Percentiles rank a stretch among this genome's conserved stretches.
phyloP scores from a whole-genome alignment of 2,113 vertebrate genomes.

The Gobio gobio region DNA sequence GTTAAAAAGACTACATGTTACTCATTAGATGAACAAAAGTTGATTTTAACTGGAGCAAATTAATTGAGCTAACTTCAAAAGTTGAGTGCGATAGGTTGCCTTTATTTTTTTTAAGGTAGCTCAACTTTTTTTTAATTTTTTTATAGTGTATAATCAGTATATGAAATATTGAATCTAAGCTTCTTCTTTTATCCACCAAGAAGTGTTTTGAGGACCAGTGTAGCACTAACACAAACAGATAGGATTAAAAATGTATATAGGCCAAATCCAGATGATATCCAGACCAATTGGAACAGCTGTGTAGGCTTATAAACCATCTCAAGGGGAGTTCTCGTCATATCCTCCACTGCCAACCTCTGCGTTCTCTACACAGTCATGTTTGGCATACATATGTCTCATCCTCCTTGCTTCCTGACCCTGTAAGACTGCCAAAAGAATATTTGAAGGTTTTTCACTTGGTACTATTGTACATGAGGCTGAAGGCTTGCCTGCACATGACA shows the following conservation, averaged over 20 bases:
- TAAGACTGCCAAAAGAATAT: constrained; percentile 31
- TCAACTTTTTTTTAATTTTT: no score
- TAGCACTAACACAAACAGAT: constrained; percentile 60
- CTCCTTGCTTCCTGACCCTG: constrained; percentile 42
- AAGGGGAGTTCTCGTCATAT: constrained; percentile 17
- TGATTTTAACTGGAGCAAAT: no score
- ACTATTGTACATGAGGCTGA: background rate
- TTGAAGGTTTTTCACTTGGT: background rate
- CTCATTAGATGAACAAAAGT: no score
- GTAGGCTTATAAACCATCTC: constrained; percentile 39
- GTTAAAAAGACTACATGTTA: no score
- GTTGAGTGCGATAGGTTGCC: no score
- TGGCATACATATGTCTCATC: constrained; percentile 35
- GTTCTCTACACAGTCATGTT: constrained; percentile 40
- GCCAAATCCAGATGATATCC: constrained; percentile 55
- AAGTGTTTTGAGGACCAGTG: background rate
- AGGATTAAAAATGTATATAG: constrained; percentile 54
- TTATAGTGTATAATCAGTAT: no score
- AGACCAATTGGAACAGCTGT: constrained; percentile 69
- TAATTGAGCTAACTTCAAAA: no score
- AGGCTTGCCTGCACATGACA: background rate
- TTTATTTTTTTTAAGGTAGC: no score
- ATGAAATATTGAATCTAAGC: background rate
- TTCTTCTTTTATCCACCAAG: background rate
- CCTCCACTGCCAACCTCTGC: constrained; percentile 35